Conservation (phyloP, 2,888 invertebrate genomes). For the Crioceris asparagi region DNA sequence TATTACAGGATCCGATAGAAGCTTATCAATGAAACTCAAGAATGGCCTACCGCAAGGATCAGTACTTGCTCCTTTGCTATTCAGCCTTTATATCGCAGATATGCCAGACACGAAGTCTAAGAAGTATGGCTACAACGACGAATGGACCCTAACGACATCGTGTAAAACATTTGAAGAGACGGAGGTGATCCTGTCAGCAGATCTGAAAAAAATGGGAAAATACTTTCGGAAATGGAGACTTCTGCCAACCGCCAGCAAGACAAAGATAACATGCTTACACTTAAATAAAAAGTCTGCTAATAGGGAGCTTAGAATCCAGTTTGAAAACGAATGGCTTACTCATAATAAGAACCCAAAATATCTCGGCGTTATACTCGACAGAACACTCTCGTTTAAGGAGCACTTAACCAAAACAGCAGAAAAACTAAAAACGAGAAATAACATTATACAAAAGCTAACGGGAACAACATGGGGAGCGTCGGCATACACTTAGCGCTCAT, state of each 20-base stretch:
- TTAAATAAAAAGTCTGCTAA: slow-evolving; percentile 8
- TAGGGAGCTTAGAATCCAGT: slow-evolving; percentile 3
- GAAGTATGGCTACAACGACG: slow-evolving; percentile 10
- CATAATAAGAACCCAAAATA: slow-evolving; percentile 15
- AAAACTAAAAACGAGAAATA: slow-evolving; percentile 13
- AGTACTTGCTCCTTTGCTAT: slow-evolving; percentile 9
- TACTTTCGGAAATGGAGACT: slow-evolving; percentile 8
- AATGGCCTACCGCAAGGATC: too few relatives aligned
- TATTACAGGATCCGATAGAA: slow-evolving; percentile 3
- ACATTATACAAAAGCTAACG: slow-evolving; percentile 14
- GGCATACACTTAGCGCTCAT: too few relatives aligned
- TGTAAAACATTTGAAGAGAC: slow-evolving; percentile 3
- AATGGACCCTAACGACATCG: slow-evolving; percentile 9
- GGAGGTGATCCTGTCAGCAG: slow-evolving; percentile 7
- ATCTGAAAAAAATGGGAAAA: slow-evolving; percentile 6
- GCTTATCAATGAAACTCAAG: neutral
- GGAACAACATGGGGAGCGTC: too few relatives aligned
- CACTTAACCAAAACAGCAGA: slow-evolving; percentile 14
- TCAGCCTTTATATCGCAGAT: slow-evolving; percentile 13
- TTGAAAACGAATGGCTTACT: neutral
- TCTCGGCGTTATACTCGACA: slow-evolving; percentile 13
- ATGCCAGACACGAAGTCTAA: slow-evolving; percentile 13
- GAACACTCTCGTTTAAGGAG: slow-evolving; percentile 14
- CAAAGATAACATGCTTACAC: slow-evolving; percentile 8
- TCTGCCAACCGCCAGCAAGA: slow-evolving; percentile 9